These are phyloP conservation scores for Pollenia amentaria DNA, from an alignment of 2,888 invertebrate species.

Conservation along the genomic window DNA sequence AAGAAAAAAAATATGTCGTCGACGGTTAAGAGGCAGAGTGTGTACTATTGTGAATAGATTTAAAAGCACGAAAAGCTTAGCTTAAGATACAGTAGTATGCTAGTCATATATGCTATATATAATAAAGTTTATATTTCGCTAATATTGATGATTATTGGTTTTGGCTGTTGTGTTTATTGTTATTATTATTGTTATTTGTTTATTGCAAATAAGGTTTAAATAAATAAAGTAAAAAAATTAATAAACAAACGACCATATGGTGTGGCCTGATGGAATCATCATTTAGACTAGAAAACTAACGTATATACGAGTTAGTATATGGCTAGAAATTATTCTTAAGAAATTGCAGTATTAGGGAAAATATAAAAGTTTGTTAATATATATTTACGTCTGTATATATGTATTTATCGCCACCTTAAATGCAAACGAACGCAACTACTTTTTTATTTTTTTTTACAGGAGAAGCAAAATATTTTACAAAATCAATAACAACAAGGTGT, in stretches of 20 bases:
- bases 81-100: slow-evolving; percentile 20
- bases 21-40: too few relatives aligned
- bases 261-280: slow-evolving; percentile 59
- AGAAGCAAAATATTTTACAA: too few relatives aligned
- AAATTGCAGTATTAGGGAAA: background rate
- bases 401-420: too few relatives aligned
- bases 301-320: background rate
- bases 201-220: slow-evolving; percentile 71
- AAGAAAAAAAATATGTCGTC: background rate
- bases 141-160: slow-evolving; percentile 48
- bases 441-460: too few relatives aligned
- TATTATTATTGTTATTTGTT: slow-evolving; percentile 50
- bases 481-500: too few relatives aligned
- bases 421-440: too few relatives aligned
- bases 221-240: slow-evolving; percentile 47
- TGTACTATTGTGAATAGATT: background rate
- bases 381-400: too few relatives aligned
- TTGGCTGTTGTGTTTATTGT: slow-evolving; percentile 51
- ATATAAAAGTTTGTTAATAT: too few relatives aligned
- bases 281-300: slow-evolving; percentile 9
- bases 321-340: background rate
- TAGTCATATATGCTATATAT: background rate
- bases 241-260: slow-evolving; percentile 65
- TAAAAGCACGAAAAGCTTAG: slow-evolving; percentile 4
- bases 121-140: background rate